Evolutionary conservation across 2,888 invertebrate species (phyloP), one percentile per base, ranked within the genome.

Genomic region (Troides oblongomaculatus): DNA sequence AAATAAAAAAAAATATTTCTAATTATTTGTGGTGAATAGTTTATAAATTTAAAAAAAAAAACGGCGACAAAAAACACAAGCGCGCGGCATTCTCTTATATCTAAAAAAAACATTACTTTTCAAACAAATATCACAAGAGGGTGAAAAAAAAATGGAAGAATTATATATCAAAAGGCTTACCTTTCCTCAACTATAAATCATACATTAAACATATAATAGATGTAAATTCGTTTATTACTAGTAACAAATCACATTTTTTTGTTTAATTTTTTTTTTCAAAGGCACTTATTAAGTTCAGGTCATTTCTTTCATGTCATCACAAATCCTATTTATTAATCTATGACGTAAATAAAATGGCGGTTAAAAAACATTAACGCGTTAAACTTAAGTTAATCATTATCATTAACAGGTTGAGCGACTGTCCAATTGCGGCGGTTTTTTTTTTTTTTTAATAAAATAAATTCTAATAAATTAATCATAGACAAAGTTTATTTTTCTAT

Each of bases 71-170:
- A 56, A 66, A 66, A 50, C 62, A 70, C 58, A 2, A 43, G 58
- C 61, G 30, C 50, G 2, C 21, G 71, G 72, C 73, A 67, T 59
- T 17, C 68, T 71, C 68, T 72, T 68, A 68, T 61, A 70, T 53
- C 61, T 68, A 72, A 72, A 70, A 62, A 62, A 68, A 71, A 73
- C 39, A 76, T 63, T 63, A 63, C 64, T 65, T 72, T 74, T 74
- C 75, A 77, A 78, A 75, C 74, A 78, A 78, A 81, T 83, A 84
- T 84, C 84, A 84, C 84, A 84, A 72, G 75, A 73, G 76, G 39
- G 39, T 46, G 58, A 60, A 72, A 68, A 74, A 60, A 78, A 71
- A 74, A 76, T 84, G 84, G 84, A 84, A 84, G 84, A 82, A 76
- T 77, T 69, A 68, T 76, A 69, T 74, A 75, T 74, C 76, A 77